Conservation (phyloP, 2,888 invertebrate genomes). For the Heliconius charithonia region DNA sequence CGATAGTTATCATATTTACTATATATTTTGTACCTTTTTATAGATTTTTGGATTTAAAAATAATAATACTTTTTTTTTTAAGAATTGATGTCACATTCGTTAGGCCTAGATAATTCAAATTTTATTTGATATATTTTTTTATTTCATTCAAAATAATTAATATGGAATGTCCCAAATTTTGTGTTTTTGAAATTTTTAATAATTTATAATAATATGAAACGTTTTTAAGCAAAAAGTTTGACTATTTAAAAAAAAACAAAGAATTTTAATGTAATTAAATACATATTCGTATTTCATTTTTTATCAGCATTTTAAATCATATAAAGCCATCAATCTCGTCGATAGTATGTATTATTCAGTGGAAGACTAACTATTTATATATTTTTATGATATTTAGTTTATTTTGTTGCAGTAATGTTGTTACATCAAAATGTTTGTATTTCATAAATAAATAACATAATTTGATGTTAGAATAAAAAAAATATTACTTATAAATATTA, state of each 20-base stretch:
- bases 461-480: background rate
- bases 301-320: slow-evolving; percentile 1
- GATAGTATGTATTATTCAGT: background rate
- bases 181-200: background rate
- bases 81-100: background rate
- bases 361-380: slow-evolving; percentile 1
- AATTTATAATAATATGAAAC: background rate
- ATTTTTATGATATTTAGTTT: background rate
- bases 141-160: slow-evolving; percentile 1
- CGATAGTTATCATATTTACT: background rate
- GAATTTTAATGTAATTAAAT: background rate
- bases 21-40: background rate
- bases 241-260: background rate
- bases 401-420: background rate
- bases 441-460: background rate
- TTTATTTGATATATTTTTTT: background rate
- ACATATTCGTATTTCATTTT: background rate
- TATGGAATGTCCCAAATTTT: slow-evolving; percentile 10
- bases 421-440: background rate
- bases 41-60: background rate
- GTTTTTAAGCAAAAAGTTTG: background rate
- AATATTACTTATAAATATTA: background rate
- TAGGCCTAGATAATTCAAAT: background rate
- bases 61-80: background rate
- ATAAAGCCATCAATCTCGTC: slow-evolving; percentile 1